Percentiles rank a stretch among this genome's conserved stretches.
Conservation (phyloP, 2,888 invertebrate genomes). For the Brachyptera putata region DNA sequence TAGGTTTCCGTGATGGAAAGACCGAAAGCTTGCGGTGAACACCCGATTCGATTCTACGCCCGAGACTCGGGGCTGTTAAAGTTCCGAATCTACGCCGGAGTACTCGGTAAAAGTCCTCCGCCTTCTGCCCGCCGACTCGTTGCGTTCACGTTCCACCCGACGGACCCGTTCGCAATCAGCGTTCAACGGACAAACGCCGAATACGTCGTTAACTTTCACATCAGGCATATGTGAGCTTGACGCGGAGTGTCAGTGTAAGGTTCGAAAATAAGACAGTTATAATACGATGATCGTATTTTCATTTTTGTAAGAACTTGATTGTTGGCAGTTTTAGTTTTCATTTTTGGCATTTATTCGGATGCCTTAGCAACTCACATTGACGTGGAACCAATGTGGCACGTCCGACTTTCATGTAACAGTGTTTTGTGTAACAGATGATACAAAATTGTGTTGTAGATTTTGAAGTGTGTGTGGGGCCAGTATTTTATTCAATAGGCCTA, state of each 20-base stretch:
- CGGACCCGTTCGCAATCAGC: conserved; percentile 93
- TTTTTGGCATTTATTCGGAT: no score
- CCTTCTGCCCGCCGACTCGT: conserved; percentile 74
- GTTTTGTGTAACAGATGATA: no score
- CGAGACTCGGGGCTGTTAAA: conserved; percentile 73
- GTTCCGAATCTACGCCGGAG: conserved; percentile 71
- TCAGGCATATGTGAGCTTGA: conserved; percentile 60
- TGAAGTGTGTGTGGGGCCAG: no score
- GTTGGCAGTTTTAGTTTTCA: no score
- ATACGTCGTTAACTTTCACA: conserved; percentile 92
- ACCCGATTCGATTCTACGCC: conserved; percentile 87
- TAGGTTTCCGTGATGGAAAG: conserved; percentile 83
- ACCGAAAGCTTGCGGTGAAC: conserved; percentile 88
- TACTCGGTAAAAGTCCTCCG: conserved; percentile 57
- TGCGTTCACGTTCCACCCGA: conserved; percentile 94
- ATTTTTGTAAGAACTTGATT: no score
- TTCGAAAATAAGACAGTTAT: no score
- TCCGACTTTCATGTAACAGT: no score
- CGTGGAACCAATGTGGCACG: no score
- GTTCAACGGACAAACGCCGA: conserved; percentile 89
- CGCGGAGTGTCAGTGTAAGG: not conserved
- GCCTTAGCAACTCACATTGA: no score
- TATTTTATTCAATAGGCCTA: no score
- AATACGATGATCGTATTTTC: no score
- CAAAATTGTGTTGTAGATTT: no score